A percentile compares a stretch with the other conserved stretches of the same genome.
Evolutionary conservation across 2,888 invertebrate species (phyloP).

Genomic region (Mesopsocus fuscifrons): DNA sequence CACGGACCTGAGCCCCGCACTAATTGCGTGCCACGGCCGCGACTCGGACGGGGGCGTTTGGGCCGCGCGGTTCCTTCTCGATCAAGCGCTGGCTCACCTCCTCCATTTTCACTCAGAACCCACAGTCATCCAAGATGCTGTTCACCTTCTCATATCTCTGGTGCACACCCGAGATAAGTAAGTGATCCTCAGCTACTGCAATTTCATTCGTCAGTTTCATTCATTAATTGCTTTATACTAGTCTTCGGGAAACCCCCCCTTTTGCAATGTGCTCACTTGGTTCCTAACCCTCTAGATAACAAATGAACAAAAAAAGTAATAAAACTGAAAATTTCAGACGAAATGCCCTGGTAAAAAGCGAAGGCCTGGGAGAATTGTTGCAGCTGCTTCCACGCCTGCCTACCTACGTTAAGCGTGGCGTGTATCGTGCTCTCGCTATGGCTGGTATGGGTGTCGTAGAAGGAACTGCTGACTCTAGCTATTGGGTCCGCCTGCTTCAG

Average conservation of each 20-base stretch:
- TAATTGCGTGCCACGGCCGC: constrained; percentile 41
- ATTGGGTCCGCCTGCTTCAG: constrained; percentile 23
- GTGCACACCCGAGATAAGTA: constrained; percentile 32
- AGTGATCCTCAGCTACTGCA: constrained; percentile 15
- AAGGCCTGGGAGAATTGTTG: constrained; percentile 33
- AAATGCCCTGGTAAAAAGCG: constrained; percentile 19
- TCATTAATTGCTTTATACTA: neutral
- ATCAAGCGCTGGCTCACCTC: constrained; percentile 42
- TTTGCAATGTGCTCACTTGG: no score
- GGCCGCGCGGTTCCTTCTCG: constrained; percentile 40
- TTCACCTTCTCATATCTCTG: constrained; percentile 35
- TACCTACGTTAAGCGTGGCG: constrained; percentile 37
- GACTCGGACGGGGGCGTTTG: constrained; percentile 44
- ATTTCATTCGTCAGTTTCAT: neutral
- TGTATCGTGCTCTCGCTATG: constrained; percentile 52
- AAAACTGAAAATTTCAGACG: no score
- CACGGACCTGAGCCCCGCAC: constrained; percentile 36
- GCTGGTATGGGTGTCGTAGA: constrained; percentile 33
- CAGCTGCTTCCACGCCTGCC: constrained; percentile 34
- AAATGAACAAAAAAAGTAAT: no score
- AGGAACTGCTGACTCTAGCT: constrained; percentile 19
- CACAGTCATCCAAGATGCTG: constrained; percentile 38
- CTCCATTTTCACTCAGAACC: constrained; percentile 40
- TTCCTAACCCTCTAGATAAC: no score
- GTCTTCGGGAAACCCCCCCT: no score